Conservation (phyloP, 1,140 invertebrate species). For the Heliconius hermathena region DNA sequence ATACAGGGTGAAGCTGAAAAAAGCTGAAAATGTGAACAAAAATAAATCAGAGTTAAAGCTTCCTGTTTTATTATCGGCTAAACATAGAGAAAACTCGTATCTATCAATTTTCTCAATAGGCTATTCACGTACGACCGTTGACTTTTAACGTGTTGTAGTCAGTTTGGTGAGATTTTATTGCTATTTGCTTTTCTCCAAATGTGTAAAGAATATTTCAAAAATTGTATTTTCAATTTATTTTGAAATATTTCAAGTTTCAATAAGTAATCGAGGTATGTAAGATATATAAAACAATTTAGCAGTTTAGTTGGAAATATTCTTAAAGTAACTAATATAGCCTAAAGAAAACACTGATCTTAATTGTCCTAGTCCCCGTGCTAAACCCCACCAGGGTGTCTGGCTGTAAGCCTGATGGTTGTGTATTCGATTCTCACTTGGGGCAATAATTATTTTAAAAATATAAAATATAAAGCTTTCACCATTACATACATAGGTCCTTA, state of each 20-base stretch:
- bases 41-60: too few species aligned
- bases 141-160: not conserved
- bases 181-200: not conserved
- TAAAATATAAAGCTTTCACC: too few species aligned
- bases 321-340: not conserved
- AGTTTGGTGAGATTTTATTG: slow-evolving; percentile 1
- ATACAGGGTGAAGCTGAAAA: too few species aligned
- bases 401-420: not conserved
- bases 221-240: not conserved
- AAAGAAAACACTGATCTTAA: not conserved
- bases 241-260: not conserved
- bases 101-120: not conserved
- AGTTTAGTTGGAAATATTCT: not conserved
- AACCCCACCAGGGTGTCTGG: not conserved
- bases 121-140: not conserved
- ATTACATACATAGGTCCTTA: too few species aligned
- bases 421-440: not conserved
- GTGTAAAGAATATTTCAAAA: not conserved
- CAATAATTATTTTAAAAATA: too few species aligned
- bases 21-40: too few species aligned
- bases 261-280: not conserved
- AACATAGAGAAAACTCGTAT: not conserved
- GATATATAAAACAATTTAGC: not conserved
- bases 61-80: not conserved
- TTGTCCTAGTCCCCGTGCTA: too few species aligned